These are phyloP conservation scores for Ctenopoma kingsleyae DNA, from an alignment of 2,797 vertebrate species.

Conservation along the genomic window DNA sequence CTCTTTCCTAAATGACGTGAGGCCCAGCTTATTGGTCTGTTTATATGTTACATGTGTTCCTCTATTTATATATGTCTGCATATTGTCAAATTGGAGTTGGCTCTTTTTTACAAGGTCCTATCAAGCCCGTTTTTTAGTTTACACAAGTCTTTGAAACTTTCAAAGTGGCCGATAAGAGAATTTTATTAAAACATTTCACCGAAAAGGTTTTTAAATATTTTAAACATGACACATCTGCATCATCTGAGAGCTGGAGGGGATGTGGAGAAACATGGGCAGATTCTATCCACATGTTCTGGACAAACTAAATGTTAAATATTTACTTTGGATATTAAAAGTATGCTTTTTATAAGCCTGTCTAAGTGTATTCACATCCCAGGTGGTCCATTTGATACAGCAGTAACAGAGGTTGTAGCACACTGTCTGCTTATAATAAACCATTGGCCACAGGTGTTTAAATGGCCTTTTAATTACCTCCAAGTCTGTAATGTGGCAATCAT, in stretches of 20 bases:
- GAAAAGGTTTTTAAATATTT: neutral
- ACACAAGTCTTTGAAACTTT: slow-evolving; percentile 15
- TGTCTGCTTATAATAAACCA: slow-evolving; percentile 73
- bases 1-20: neutral
- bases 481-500: slow-evolving; percentile 45
- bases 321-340: too few species aligned
- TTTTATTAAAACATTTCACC: neutral
- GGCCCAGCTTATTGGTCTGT: neutral
- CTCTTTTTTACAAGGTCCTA: slow-evolving; percentile 54
- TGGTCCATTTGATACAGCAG: slow-evolving; percentile 40
- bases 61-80: slow-evolving; percentile 37
- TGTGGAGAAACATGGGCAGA: too few species aligned
- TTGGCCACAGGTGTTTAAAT: slow-evolving; percentile 68
- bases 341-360: too few species aligned
- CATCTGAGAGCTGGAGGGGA: too few species aligned
- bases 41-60: slow-evolving; percentile 33
- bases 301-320: too few species aligned
- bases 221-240: neutral
- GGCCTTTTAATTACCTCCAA: slow-evolving; percentile 65
- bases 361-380: slow-evolving; percentile 33
- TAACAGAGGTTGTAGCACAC: slow-evolving; percentile 38
- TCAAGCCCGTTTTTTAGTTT: slow-evolving; percentile 28
- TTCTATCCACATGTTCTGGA: too few species aligned
- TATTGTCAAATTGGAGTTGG: slow-evolving; percentile 36
- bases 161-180: neutral